Evolutionary conservation across 2,797 vertebrate genomes (phyloP), one percentile per base, ranked within the genome.

Genomic region (Anisognathus igniventris): DNA sequence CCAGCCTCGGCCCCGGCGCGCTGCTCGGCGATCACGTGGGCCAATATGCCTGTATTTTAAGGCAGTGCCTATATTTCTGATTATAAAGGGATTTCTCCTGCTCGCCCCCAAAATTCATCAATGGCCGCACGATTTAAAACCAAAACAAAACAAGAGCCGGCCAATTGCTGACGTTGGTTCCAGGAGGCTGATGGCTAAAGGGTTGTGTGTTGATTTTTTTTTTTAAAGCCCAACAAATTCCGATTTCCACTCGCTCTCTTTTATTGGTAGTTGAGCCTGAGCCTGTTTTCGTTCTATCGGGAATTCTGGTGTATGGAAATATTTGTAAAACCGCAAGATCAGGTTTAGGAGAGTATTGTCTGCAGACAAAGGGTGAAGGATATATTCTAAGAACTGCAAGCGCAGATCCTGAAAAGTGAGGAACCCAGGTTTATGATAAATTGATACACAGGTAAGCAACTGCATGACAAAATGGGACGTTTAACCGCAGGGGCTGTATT

Each of bases 281-380:
- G 98, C 98, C 98, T 97, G 96, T 98, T 99, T 98, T 98, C 98
- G 97, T 98, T 99, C 99, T 99, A 98, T 99, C 99, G 99, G 99
- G 99, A 99, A 99, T 99, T 99, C 98, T 98, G 98, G 98, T 99
- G 98, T 98, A 98, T 99, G 99, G 99, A 99, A 98, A 99, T 99
- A 98, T 98, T 98, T 98, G 98, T 98, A 98, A 99, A 99, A 98
- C 98, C 98, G 98, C 99, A 99, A 99, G 98, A 99, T 99, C 98
- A 99, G 98, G 99, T 98, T 99, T 99, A 99, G 99, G 99, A 99
- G 98, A 98, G 98, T 98, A 98, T 98, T 98, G 98, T 98, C 98
- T 98, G 96, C 98, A 99, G 98, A 99, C 99, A 99, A 99, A 99
- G 98, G 98, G 98, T 99, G 98, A 99, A 99, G 99, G 98, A 99